Conservation (phyloP, 2,797 vertebrate species). For the Micromesistius poutassou region DNA sequence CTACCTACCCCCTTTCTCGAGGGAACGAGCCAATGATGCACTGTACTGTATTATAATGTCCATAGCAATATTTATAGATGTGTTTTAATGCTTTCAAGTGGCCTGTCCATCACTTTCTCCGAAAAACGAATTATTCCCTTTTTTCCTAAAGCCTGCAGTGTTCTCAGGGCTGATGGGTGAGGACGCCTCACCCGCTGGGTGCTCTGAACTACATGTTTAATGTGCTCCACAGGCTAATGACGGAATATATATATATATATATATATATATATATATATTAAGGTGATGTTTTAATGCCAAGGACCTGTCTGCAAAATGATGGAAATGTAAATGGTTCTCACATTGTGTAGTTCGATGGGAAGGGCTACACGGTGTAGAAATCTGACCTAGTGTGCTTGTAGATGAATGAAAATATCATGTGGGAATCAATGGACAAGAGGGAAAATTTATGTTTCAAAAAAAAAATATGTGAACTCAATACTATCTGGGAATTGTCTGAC, state of each 20-base stretch:
- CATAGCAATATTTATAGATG: conserved; percentile 84
- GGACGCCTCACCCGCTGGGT: conserved; percentile 39
- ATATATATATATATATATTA: conserved; percentile 26
- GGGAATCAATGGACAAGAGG: conserved; percentile 60
- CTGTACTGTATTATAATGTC: conserved; percentile 82
- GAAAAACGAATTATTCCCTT: conserved; percentile 54
- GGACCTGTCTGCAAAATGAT: conserved; percentile 27
- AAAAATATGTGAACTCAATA: conserved; percentile 57
- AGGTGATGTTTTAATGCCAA: conserved; percentile 14
- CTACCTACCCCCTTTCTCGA: conserved; percentile 34
- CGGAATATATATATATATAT: conserved; percentile 36
- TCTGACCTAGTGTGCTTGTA: conserved; percentile 58
- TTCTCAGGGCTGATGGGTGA: conserved; percentile 65
- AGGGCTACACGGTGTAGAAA: conserved; percentile 57
- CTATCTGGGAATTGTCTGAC: conserved; percentile 51
- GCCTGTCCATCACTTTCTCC: conserved; percentile 62
- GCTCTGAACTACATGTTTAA: conserved; percentile 57
- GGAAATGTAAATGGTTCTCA: conserved; percentile 46
- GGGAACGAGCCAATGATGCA: conserved; percentile 79
- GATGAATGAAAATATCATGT: conserved; percentile 51
- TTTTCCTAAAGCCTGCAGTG: conserved; percentile 56
- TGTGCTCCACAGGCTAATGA: conserved; percentile 64
- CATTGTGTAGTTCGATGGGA: conserved; percentile 65
- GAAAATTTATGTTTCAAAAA: conserved; percentile 58
- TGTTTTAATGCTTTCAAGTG: conserved; percentile 72